phyloP scores from a whole-genome alignment of 2,888 invertebrate genomes.

The Parnassius glacialis region DNA sequence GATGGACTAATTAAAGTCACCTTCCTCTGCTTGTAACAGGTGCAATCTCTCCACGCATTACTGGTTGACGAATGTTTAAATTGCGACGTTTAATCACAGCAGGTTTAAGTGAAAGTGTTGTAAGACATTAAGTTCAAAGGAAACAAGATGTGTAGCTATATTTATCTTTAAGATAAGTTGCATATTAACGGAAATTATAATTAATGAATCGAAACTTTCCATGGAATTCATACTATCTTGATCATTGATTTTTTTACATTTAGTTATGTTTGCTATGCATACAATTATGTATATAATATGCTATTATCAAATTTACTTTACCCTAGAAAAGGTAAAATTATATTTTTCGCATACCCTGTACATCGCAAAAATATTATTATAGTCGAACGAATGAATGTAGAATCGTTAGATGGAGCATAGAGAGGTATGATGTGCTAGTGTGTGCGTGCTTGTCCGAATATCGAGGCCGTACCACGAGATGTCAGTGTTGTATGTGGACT shows the following conservation, averaged over 20 bases:
- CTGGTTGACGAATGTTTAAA: constrained; percentile 10
- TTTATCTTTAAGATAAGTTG: constrained; percentile 14
- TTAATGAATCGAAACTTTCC: constrained; percentile 3
- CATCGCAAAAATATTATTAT: constrained; percentile 12
- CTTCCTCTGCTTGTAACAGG: not conserved
- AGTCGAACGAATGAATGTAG: constrained; percentile 50
- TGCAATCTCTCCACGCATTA: constrained; percentile 7
- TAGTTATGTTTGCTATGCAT: not conserved
- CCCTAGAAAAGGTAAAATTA: not conserved
- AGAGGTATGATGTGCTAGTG: constrained; percentile 46
- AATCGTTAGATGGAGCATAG: constrained; percentile 61
- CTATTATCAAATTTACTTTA: not conserved
- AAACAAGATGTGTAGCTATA: constrained; percentile 12
- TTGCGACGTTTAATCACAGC: constrained; percentile 21
- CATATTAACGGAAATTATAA: constrained; percentile 7
- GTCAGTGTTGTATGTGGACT: constrained; percentile 41
- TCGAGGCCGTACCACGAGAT: constrained; percentile 71
- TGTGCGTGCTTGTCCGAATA: constrained; percentile 59
- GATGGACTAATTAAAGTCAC: too few species aligned
- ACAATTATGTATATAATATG: too few species aligned
- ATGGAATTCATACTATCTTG: not conserved
- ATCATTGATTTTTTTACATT: not conserved
- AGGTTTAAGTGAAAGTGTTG: constrained; percentile 26
- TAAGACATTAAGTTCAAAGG: constrained; percentile 24
- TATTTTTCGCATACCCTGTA: constrained; percentile 3